Evolutionary conservation across 2,888 invertebrate species (phyloP).

Genomic region (Drosophila testacea): DNA sequence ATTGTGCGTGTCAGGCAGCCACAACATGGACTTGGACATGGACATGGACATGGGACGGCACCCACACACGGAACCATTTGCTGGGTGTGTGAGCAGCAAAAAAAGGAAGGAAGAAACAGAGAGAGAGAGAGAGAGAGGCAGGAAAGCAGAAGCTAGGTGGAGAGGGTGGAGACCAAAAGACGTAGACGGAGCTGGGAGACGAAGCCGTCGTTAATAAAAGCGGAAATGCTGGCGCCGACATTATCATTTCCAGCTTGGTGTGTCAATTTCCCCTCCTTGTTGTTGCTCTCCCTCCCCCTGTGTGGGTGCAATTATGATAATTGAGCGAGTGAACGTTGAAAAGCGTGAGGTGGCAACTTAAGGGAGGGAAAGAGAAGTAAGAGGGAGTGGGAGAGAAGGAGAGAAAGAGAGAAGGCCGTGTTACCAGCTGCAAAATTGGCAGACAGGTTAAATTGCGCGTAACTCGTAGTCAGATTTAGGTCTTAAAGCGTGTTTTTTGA

Average conservation of each 20-base stretch:
- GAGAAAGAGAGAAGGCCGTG: conserved; percentile 1
- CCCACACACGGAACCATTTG: conserved; percentile 39
- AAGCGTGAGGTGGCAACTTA: not conserved
- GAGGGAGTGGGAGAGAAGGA: not conserved
- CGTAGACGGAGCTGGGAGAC: conserved; percentile 35
- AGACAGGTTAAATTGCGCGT: conserved; percentile 79
- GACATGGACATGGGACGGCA: conserved; percentile 43
- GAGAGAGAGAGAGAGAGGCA: not conserved
- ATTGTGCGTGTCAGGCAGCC: conserved; percentile 79
- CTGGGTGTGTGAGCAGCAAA: conserved; percentile 52
- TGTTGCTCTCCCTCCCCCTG: conserved; percentile 2
- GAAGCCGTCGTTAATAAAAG: conserved; percentile 68
- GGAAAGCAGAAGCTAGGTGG: not conserved
- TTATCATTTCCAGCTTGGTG: conserved; percentile 70
- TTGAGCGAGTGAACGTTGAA: conserved; percentile 51
- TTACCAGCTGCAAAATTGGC: conserved; percentile 49
- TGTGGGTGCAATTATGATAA: conserved; percentile 72
- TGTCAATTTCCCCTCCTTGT: conserved; percentile 8
- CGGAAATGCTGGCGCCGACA: conserved; percentile 82
- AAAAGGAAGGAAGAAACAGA: not conserved
- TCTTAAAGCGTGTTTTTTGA: conserved; percentile 38
- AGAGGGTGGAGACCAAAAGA: not conserved
- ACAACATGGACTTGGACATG: conserved; percentile 60
- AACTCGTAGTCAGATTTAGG: conserved; percentile 52
- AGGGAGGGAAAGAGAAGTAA: too few species aligned